Evolutionary conservation across 1,140 invertebrate genomes (phyloP), one percentile per base, ranked within the genome.

Genomic region (Saccostrea cuccullata): DNA sequence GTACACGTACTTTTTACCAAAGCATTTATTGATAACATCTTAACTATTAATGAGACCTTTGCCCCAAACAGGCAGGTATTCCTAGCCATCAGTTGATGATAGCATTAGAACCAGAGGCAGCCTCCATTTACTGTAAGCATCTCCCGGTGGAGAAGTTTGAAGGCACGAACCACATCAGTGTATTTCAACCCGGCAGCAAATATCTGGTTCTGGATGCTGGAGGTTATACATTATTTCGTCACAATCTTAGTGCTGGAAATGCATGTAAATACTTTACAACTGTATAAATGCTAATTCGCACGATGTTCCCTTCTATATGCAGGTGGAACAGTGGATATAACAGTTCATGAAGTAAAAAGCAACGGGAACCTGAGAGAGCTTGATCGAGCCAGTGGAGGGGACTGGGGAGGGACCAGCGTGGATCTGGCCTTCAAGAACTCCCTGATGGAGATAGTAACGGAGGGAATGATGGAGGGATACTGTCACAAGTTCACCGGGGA

Each of bases 261-360:
- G 60, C 20, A 20, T 9, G 30, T 20, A 67, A 67, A 67, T n/a
- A 23, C 6, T 20, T 1, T 20, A 67, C 5, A 20, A 67, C 20
- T 20, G 23, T 6, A 67, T 20, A 20, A 17, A n/a, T 9, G 17
- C 0, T 36, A 36, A 36, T 36, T 36, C 60, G 20, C 0, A 67
- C 60, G 0, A 20, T 67, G 13, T 23, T n/a, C 30, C 30, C 15
- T 67, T 77, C 26, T 77, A 1, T 4, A 1, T 85, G 26, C 55
- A 89, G 96, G 96, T 36, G 96, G 96, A 9, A 96, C 96, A n/a
- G 96, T 96, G 0, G 96, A 96, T 90, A 96, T 96, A 82, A 96
- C 96, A 1, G 96, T 96, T 20, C 96, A 96, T 93, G 95, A 96
- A 91, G 93, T 96, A 55, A 93, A 95, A 40, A 89, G 92, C 20